These are phyloP conservation scores for Cactoblastis cactorum DNA, from an alignment of 2,888 invertebrate genomes.

Conservation along the genomic window DNA sequence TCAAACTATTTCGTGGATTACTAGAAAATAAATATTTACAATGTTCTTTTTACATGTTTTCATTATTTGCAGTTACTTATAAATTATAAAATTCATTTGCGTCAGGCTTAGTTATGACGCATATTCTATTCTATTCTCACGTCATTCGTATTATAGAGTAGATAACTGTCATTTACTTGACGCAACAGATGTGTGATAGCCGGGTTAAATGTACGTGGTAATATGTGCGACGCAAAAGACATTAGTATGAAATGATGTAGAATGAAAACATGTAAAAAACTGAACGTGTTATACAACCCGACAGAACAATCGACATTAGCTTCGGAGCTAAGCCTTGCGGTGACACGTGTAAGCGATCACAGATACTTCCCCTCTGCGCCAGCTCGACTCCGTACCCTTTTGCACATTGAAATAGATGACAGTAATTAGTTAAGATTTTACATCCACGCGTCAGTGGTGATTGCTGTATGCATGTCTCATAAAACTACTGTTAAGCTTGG, in stretches of 20 bases:
- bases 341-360: constrained; percentile 77
- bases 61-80: constrained; percentile 38
- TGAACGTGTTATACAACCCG: constrained; percentile 62
- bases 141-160: too few relatives aligned
- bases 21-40: constrained; percentile 61
- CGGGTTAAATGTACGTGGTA: too few relatives aligned
- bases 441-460: not conserved
- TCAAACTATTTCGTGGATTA: constrained; percentile 28
- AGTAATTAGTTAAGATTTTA: constrained; percentile 21
- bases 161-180: too few relatives aligned
- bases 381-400: constrained; percentile 49
- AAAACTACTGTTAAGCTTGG: too few relatives aligned
- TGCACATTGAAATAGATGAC: constrained; percentile 21
- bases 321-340: constrained; percentile 77
- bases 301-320: constrained; percentile 64
- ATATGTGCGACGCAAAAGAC: too few relatives aligned
- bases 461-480: not conserved
- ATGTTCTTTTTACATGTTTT: constrained; percentile 59
- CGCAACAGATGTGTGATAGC: too few relatives aligned
- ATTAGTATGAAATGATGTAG: too few relatives aligned
- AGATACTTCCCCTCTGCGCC: constrained; percentile 68
- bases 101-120: too few relatives aligned
- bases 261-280: constrained; percentile 68
- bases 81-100: too few relatives aligned
- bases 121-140: too few relatives aligned